A percentile compares a stretch with the other conserved stretches of the same genome.
phyloP scores from a whole-genome alignment of 2,113 vertebrate species.

The Nettapus auritus region DNA sequence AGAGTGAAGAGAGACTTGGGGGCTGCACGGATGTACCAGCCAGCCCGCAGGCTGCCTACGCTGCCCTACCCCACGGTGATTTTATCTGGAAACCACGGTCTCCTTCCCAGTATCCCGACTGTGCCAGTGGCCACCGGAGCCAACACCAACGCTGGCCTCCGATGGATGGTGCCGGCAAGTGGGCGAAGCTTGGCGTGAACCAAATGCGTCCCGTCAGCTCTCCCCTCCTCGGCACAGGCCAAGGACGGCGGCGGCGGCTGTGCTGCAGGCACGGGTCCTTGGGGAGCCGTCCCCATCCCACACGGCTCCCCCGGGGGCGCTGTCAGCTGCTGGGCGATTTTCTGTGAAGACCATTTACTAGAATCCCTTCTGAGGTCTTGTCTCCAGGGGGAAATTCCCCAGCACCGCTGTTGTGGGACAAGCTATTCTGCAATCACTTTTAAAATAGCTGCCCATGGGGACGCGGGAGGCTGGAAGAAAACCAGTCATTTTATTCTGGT shows the following conservation, averaged over 20 bases:
- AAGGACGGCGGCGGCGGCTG: not conserved
- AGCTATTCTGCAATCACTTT: constrained; percentile 16
- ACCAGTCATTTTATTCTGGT: not conserved
- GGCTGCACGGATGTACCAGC: not conserved
- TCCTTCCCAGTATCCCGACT: not conserved
- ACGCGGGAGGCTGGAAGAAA: constrained; percentile 14
- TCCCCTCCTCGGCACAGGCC: rapidly evolving
- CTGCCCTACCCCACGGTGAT: not conserved
- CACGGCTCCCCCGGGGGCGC: not conserved
- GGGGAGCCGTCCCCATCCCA: not conserved
- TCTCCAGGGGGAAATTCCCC: not conserved
- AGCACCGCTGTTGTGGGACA: not conserved
- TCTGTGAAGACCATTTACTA: not conserved
- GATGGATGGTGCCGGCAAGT: not conserved
- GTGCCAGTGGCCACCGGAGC: not conserved
- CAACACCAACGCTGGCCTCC: not conserved
- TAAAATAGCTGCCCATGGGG: not conserved
- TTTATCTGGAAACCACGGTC: constrained; percentile 5
- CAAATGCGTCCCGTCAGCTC: not conserved
- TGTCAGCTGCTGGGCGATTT: not conserved
- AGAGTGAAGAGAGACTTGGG: not conserved
- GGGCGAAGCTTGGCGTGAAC: not conserved
- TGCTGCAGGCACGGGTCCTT: rapidly evolving
- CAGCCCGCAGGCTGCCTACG: not conserved
- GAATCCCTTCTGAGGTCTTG: not conserved